Conservation (phyloP, 2,797 vertebrate species). For the Linurgus olivaceus region DNA sequence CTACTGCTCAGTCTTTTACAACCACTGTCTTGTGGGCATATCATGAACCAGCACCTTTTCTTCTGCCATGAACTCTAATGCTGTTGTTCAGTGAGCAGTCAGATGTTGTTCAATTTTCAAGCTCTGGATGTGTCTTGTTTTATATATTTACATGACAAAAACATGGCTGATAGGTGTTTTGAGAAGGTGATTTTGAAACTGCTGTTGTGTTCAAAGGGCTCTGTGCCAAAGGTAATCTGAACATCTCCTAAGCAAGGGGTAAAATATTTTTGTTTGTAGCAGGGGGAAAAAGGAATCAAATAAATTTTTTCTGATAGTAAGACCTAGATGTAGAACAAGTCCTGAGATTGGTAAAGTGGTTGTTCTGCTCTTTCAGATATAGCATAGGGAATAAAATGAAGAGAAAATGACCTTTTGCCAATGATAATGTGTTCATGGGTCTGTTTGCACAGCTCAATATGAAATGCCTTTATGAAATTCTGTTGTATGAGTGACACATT, state of each 20-base stretch:
- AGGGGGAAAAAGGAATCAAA: background rate
- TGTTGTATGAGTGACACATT: background rate
- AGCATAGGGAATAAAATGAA: background rate
- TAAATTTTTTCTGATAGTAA: background rate
- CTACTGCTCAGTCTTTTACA: background rate
- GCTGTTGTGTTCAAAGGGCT: background rate
- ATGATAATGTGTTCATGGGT: slow-evolving; percentile 12
- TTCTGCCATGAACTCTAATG: background rate
- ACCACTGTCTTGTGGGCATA: background rate
- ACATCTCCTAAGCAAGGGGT: background rate
- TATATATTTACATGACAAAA: background rate
- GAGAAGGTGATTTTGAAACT: background rate
- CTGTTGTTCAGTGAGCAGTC: background rate
- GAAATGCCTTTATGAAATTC: background rate
- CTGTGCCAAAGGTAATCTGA: background rate
- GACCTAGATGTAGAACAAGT: background rate
- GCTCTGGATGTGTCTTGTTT: background rate
- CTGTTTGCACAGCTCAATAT: background rate
- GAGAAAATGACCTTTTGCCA: slow-evolving; percentile 7
- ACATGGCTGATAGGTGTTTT: background rate
- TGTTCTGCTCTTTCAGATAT: background rate
- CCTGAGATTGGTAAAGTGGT: background rate
- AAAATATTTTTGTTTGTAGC: background rate
- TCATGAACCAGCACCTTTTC: background rate
- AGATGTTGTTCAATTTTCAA: background rate